Evolutionary conservation across 2,797 vertebrate genomes (phyloP).

Genomic region (Echiichthys vipera): DNA sequence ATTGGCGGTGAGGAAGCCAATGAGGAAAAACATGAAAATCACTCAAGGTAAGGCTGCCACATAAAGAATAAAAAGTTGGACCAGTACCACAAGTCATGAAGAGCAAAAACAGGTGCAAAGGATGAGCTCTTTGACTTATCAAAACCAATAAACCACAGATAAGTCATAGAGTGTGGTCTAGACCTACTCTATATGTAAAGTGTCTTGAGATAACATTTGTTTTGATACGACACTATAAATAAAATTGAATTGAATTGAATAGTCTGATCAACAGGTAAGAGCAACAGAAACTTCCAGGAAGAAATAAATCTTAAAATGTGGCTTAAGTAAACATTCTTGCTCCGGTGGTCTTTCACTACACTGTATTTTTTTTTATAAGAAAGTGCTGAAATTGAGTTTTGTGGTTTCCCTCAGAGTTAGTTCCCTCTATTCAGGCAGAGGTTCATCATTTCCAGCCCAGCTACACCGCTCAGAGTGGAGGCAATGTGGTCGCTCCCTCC

Average conservation of each 20-base stretch:
- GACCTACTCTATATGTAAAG: too few relatives aligned
- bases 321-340: background rate
- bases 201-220: too few relatives aligned
- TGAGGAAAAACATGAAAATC: slow-evolving; percentile 48
- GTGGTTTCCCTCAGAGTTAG: slow-evolving; percentile 16
- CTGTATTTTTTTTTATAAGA: background rate
- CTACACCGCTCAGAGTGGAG: slow-evolving; percentile 48
- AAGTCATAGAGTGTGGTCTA: too few relatives aligned
- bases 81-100: background rate
- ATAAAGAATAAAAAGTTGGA: background rate
- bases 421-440: slow-evolving; percentile 6
- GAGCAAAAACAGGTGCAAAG: background rate
- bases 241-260: too few relatives aligned
- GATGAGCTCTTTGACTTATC: too few relatives aligned
- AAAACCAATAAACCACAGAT: too few relatives aligned
- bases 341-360: background rate
- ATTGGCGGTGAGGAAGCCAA: background rate
- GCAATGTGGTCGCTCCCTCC: slow-evolving; percentile 56
- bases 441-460: slow-evolving; percentile 42
- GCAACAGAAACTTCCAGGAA: background rate
- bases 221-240: too few relatives aligned
- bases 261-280: too few relatives aligned
- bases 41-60: slow-evolving; percentile 43
- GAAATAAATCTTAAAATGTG: background rate
- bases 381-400: slow-evolving; percentile 11